These are phyloP conservation scores for Formica aserva DNA, from an alignment of 2,888 invertebrate genomes.

Conservation along the genomic window DNA sequence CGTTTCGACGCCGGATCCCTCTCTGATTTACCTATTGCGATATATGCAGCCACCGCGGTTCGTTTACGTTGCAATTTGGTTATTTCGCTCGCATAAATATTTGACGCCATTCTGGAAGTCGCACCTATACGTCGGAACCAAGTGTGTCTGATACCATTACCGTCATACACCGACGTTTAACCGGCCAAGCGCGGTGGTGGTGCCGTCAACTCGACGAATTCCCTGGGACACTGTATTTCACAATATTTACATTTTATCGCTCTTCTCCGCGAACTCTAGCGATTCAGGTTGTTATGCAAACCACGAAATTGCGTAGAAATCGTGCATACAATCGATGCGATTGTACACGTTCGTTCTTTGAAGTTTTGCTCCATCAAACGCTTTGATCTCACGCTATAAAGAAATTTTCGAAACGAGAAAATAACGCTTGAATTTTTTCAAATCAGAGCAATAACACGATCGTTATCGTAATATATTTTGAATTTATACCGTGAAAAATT, in stretches of 20 bases:
- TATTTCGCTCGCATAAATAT: conserved; percentile 81
- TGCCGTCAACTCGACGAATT: conserved; percentile 70
- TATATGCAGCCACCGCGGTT: conserved; percentile 63
- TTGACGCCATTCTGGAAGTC: conserved; percentile 76
- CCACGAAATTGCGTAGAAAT: conserved; percentile 61
- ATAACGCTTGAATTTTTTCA: conserved; percentile 14
- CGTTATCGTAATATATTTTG: not conserved
- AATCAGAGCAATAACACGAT: conserved; percentile 2
- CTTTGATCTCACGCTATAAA: not conserved
- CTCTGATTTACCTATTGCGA: conserved; percentile 73
- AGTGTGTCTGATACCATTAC: conserved; percentile 74
- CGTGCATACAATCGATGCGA: conserved; percentile 54
- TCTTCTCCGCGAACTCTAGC: conserved; percentile 71
- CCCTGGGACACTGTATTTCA: conserved; percentile 76
- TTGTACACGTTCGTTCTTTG: conserved; percentile 45
- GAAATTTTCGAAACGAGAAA: not conserved
- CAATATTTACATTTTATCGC: conserved; percentile 79
- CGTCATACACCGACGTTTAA: conserved; percentile 57
- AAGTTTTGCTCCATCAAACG: conserved; percentile 27
- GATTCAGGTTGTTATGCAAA: conserved; percentile 64
- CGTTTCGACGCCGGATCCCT: conserved; percentile 60
- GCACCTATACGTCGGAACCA: conserved; percentile 66
- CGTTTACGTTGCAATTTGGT: conserved; percentile 80
- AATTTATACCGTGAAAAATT: not conserved
- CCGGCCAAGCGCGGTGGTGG: conserved; percentile 43